Evolutionary conservation across 2,888 invertebrate species (phyloP).

Genomic region (Polyploca ridens): DNA sequence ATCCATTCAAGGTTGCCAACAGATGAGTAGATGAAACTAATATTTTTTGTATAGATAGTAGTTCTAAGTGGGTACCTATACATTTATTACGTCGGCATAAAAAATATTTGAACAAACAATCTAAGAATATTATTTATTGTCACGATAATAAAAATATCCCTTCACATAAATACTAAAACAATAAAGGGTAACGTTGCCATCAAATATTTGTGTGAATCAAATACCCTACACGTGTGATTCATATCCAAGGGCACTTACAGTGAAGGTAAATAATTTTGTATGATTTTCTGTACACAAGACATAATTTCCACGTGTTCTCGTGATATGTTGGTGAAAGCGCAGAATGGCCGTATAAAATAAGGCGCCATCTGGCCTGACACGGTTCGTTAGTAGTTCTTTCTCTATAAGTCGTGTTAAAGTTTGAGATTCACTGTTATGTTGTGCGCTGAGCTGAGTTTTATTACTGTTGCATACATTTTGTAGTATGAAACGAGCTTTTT

Average conservation of each 20-base stretch:
- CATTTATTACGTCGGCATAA: no score
- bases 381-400: constrained; percentile 64
- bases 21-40: no score
- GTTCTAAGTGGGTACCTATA: no score
- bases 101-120: neutral
- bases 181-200: neutral
- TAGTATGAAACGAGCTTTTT: neutral
- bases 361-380: constrained; percentile 56
- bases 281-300: constrained; percentile 35
- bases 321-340: constrained; percentile 39
- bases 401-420: constrained; percentile 38
- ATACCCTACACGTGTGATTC: constrained; percentile 15
- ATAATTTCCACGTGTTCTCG: constrained; percentile 49
- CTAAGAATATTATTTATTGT: neutral
- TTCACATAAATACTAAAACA: neutral
- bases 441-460: constrained; percentile 12
- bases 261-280: constrained; percentile 36
- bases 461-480: constrained; percentile 1
- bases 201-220: constrained; percentile 4
- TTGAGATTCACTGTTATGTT: constrained; percentile 20
- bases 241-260: constrained; percentile 25
- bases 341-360: constrained; percentile 60
- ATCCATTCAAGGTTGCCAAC: no score
- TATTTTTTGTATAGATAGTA: no score
- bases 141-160: no score